phyloP scores from a whole-genome alignment of 2,113 vertebrate genomes.

The Trachemys scripta region DNA sequence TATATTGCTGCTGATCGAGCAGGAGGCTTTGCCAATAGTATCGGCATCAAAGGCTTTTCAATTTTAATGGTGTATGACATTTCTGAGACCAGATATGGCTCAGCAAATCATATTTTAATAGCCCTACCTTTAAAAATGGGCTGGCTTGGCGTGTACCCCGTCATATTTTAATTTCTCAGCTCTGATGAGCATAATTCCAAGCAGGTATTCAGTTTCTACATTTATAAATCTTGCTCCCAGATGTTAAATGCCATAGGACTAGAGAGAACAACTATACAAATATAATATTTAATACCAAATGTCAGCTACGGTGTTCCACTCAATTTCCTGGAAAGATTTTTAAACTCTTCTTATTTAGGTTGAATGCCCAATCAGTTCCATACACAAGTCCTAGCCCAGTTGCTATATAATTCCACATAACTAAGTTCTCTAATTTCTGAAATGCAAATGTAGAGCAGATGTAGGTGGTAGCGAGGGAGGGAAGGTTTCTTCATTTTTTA shows the following conservation, averaged over 20 bases:
- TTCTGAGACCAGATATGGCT: slow-evolving; percentile 78
- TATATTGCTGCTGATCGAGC: slow-evolving; percentile 66
- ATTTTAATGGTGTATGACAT: slow-evolving; percentile 83
- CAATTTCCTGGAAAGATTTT: slow-evolving; percentile 87
- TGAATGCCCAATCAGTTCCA: slow-evolving; percentile 80
- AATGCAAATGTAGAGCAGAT: slow-evolving; percentile 87
- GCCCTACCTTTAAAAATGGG: slow-evolving; percentile 74
- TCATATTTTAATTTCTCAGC: slow-evolving; percentile 82
- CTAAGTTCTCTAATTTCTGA: slow-evolving; percentile 81
- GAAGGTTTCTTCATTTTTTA: slow-evolving; percentile 68
- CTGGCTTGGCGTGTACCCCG: slow-evolving; percentile 52
- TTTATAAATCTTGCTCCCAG: slow-evolving; percentile 76
- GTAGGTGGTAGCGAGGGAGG: slow-evolving; percentile 68
- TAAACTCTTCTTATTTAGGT: slow-evolving; percentile 79
- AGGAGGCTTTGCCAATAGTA: slow-evolving; percentile 53
- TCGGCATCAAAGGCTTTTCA: slow-evolving; percentile 73
- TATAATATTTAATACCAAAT: slow-evolving; percentile 82
- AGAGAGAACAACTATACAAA: slow-evolving; percentile 67
- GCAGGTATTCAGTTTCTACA: slow-evolving; percentile 82
- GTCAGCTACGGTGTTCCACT: slow-evolving; percentile 87
- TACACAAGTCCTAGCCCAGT: slow-evolving; percentile 52
- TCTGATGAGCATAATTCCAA: slow-evolving; percentile 80
- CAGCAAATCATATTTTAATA: slow-evolving; percentile 84
- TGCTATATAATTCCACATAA: slow-evolving; percentile 75
- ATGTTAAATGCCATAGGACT: slow-evolving; percentile 78